Conservation (phyloP, 2,797 vertebrate species). For the Salmo trutta region DNA sequence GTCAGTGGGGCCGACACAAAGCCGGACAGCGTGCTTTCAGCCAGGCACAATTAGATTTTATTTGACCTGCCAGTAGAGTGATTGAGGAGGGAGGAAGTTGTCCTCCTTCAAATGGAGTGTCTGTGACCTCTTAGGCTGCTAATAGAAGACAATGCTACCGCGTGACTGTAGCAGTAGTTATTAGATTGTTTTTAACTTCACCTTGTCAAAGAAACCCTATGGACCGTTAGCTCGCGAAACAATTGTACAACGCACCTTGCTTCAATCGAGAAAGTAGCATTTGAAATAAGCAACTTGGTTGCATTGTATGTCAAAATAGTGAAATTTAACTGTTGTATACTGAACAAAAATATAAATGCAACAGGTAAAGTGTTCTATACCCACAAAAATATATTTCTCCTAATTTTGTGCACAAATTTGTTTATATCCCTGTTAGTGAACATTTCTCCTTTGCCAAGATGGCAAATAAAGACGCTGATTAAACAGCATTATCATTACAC, state of each 20-base stretch:
- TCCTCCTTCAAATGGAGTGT: conserved; percentile 76
- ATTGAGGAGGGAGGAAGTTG: conserved; percentile 55
- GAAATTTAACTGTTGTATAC: too few relatives aligned
- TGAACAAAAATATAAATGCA: too few relatives aligned
- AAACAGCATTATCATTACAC: too few relatives aligned
- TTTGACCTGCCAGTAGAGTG: conserved; percentile 74
- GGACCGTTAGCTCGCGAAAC: conserved; percentile 46
- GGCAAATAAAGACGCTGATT: too few relatives aligned
- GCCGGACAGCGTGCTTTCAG: conserved; percentile 63
- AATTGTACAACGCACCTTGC: conserved; percentile 48
- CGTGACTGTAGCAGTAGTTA: conserved; percentile 72
- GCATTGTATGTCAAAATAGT: too few relatives aligned
- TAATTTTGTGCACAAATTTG: too few relatives aligned
- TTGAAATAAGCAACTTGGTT: background rate
- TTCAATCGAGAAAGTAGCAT: conserved; percentile 12
- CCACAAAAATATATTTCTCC: too few relatives aligned
- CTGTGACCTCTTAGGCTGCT: conserved; percentile 80
- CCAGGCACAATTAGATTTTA: conserved; percentile 80
- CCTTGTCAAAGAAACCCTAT: conserved; percentile 71
- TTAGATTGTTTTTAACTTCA: conserved; percentile 62
- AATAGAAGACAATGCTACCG: conserved; percentile 71
- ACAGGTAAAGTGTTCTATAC: too few relatives aligned
- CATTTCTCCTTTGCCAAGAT: too few relatives aligned
- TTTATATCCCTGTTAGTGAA: too few relatives aligned
- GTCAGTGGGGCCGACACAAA: conserved; percentile 75